These are phyloP conservation scores for Smutsia temminckii DNA, from an alignment of 2,797 vertebrate genomes.

Conservation along the genomic window DNA sequence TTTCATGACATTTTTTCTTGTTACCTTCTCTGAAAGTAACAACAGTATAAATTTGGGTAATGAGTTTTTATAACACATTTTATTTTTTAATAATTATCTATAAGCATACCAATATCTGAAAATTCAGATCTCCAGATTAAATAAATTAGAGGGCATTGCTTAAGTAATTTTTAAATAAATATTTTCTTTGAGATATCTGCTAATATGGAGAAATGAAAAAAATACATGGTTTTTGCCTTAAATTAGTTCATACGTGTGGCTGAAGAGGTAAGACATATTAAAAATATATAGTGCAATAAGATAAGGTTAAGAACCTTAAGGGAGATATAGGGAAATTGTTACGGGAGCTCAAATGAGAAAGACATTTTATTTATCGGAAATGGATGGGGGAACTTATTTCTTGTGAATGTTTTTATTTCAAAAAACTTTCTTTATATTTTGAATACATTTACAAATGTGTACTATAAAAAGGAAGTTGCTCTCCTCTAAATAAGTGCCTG, in stretches of 20 bases:
- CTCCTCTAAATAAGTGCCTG: neutral
- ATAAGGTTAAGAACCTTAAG: neutral
- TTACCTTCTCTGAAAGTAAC: neutral
- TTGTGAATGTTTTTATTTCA: neutral
- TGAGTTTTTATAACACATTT: neutral
- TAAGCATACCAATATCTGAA: neutral
- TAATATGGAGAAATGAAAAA: neutral
- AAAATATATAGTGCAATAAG: neutral
- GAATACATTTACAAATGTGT: neutral
- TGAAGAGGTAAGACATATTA: neutral
- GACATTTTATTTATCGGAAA: neutral
- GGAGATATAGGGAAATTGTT: neutral
- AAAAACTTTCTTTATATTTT: neutral
- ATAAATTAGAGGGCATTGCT: neutral
- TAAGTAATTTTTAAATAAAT: neutral
- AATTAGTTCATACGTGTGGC: neutral
- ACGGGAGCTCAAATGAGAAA: neutral
- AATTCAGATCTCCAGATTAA: neutral
- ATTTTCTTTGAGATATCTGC: neutral
- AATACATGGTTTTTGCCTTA: neutral
- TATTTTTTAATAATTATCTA: neutral
- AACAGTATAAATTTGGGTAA: neutral
- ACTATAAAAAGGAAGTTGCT: neutral
- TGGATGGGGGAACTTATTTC: neutral
- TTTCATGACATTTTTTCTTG: neutral